Evolutionary conservation across 2,888 invertebrate species (phyloP).

Genomic region (Cephus sareptanus): DNA sequence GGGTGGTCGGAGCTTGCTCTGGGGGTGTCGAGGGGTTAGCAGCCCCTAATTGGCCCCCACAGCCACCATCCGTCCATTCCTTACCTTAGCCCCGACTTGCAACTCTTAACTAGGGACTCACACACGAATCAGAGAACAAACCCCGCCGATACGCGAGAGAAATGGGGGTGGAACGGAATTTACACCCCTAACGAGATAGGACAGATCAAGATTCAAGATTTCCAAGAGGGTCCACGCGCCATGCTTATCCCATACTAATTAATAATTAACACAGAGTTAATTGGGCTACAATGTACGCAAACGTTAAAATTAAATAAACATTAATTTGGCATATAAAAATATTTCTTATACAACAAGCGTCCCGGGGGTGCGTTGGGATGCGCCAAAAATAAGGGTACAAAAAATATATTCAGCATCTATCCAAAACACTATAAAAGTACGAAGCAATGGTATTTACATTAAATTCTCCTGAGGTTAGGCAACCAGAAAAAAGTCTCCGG

Average conservation of each 20-base stretch:
- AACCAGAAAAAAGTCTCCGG: slow-evolving; percentile 49
- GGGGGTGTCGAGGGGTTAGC: slow-evolving; percentile 51
- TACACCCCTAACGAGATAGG: slow-evolving; percentile 37
- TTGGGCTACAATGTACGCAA: too few species aligned
- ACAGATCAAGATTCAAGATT: slow-evolving; percentile 12
- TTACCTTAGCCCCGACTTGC: slow-evolving; percentile 38
- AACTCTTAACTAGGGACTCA: slow-evolving; percentile 45
- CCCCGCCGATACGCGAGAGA: slow-evolving; percentile 14
- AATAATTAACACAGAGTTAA: too few species aligned
- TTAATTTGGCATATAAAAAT: too few species aligned
- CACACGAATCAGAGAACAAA: slow-evolving; percentile 42
- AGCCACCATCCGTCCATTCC: slow-evolving; percentile 45
- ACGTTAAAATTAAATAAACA: too few species aligned
- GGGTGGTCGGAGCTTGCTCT: slow-evolving; percentile 41
- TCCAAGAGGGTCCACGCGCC: neutral
- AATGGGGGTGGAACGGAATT: slow-evolving; percentile 22
- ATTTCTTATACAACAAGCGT: too few species aligned
- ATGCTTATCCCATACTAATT: too few species aligned
- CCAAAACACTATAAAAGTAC: too few species aligned
- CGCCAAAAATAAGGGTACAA: too few species aligned
- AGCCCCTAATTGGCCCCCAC: slow-evolving; percentile 56
- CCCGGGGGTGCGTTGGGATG: too few species aligned
- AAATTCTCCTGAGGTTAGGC: slow-evolving; percentile 56
- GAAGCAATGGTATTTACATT: slow-evolving; percentile 52
- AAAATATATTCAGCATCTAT: too few species aligned